Conservation (phyloP, 2,888 invertebrate species). For the Eueremaeus valkanovi region DNA sequence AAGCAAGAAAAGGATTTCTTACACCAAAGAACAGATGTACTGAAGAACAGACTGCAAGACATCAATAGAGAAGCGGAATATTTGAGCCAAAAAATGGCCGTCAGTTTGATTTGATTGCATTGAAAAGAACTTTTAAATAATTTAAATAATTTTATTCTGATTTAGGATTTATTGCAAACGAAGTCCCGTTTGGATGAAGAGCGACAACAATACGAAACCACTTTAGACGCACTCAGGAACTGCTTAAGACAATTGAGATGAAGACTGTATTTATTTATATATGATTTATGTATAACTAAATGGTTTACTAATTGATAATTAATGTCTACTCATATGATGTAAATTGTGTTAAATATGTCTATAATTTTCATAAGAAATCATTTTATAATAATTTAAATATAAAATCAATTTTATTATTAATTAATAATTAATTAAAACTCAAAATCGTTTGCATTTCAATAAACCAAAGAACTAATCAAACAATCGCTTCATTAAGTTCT, state of each 20-base stretch:
- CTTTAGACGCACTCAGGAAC: constrained; percentile 41
- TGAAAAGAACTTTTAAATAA: too few relatives aligned
- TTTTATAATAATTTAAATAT: too few relatives aligned
- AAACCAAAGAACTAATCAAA: too few relatives aligned
- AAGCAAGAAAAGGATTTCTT: constrained; percentile 44
- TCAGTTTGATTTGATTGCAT: constrained; percentile 38
- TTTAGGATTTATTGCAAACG: constrained; percentile 43
- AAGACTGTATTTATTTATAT: too few relatives aligned
- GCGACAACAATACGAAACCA: constrained; percentile 37
- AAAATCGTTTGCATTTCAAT: too few relatives aligned
- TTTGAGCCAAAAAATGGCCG: constrained; percentile 43
- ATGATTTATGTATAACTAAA: neutral
- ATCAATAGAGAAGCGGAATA: constrained; percentile 43
- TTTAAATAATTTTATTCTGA: neutral
- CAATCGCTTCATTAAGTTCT: too few relatives aligned
- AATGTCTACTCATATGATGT: neutral
- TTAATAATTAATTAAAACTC: too few relatives aligned
- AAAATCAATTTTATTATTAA: too few relatives aligned
- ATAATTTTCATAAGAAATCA: neutral
- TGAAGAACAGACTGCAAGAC: constrained; percentile 42
- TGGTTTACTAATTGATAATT: neutral
- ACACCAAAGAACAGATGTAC: constrained; percentile 42
- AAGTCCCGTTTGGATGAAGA: constrained; percentile 43
- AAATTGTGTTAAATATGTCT: too few relatives aligned
- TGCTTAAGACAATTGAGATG: constrained; percentile 43